Evolutionary conservation across 2,888 invertebrate species (phyloP).

Genomic region (Allygus modestus): DNA sequence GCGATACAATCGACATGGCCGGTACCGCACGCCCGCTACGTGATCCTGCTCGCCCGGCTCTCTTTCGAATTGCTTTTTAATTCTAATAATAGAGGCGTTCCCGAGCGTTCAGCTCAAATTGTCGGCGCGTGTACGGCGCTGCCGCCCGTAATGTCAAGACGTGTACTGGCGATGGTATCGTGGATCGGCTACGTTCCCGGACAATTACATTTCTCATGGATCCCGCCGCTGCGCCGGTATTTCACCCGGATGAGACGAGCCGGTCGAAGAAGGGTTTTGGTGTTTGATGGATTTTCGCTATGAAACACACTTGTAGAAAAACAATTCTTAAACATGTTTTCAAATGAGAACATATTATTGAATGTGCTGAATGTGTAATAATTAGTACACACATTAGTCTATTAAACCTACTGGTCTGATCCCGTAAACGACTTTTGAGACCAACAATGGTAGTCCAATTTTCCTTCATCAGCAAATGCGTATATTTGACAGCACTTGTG

Average conservation of each 20-base stretch:
- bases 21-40: conserved; percentile 34
- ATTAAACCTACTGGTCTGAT: too few species aligned
- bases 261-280: too few species aligned
- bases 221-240: not conserved
- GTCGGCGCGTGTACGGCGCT: conserved; percentile 23
- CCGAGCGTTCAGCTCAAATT: conserved; percentile 55
- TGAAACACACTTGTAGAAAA: too few species aligned
- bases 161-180: conserved; percentile 20
- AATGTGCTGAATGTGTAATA: too few species aligned
- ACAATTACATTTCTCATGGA: conserved; percentile 42
- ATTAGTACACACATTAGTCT: too few species aligned
- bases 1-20: conserved; percentile 42
- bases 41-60: conserved; percentile 23
- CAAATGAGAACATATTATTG: too few species aligned
- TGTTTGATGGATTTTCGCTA: too few species aligned
- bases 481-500: too few species aligned
- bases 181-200: not conserved
- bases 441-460: too few species aligned
- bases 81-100: conserved; percentile 61
- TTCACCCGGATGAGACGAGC: not conserved
- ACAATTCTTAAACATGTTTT: too few species aligned
- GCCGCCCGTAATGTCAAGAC: conserved; percentile 56
- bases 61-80: conserved; percentile 62
- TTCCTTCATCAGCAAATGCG: too few species aligned
- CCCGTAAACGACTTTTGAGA: too few species aligned